phyloP scores from a whole-genome alignment of 2,113 vertebrate species.

The Rhabdomys dilectus region DNA sequence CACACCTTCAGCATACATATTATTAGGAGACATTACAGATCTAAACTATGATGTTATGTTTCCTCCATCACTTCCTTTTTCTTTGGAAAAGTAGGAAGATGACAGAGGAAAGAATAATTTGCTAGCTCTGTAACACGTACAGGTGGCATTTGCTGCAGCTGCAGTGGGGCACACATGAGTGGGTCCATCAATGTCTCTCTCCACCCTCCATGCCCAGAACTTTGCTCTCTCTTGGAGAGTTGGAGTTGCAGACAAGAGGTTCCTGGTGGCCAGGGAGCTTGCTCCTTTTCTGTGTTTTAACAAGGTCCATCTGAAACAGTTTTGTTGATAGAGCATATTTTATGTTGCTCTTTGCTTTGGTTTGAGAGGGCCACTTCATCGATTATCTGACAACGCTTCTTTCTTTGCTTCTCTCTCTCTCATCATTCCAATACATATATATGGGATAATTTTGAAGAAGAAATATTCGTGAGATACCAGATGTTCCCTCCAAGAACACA shows the following conservation, averaged over 20 bases:
- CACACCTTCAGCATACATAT: not conserved
- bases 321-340: not conserved
- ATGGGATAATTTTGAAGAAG: constrained; percentile 8
- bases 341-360: not conserved
- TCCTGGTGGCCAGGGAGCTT: too few species aligned
- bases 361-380: not conserved
- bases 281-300: not conserved
- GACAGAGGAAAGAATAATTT: not conserved
- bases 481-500: not conserved
- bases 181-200: rapidly evolving
- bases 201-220: not conserved
- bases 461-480: not conserved
- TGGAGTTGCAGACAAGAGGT: not conserved
- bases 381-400: not conserved
- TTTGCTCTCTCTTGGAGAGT: not conserved
- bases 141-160: not conserved
- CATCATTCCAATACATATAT: too few species aligned
- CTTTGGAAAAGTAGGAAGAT: not conserved
- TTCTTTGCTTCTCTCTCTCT: not conserved
- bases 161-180: not conserved
- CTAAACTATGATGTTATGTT: not conserved
- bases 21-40: not conserved
- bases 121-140: not conserved
- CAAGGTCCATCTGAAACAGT: not conserved
- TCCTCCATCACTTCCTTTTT: not conserved